phyloP scores from a whole-genome alignment of 2,888 invertebrate species.

The Galerucella pusilla region DNA sequence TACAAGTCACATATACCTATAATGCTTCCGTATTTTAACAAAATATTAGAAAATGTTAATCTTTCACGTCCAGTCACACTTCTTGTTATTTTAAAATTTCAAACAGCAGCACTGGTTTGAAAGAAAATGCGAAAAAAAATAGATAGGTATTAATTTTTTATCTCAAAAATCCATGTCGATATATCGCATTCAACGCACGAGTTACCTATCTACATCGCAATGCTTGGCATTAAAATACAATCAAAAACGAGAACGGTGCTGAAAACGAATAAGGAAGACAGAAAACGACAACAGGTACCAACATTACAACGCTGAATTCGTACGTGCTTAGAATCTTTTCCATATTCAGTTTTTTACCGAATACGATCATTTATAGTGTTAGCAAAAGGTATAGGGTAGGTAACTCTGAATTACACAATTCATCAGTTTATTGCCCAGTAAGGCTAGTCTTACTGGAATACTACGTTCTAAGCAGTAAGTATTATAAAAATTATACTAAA shows the following conservation, averaged over 20 bases:
- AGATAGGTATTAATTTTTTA: not conserved
- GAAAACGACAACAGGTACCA: conserved; percentile 1
- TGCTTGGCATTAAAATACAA: conserved; percentile 3
- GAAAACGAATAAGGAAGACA: conserved; percentile 5
- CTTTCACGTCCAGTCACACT: too few relatives aligned
- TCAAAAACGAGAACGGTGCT: conserved; percentile 3
- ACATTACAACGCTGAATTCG: conserved; percentile 1
- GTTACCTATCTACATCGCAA: not conserved
- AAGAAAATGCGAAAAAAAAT: too few relatives aligned
- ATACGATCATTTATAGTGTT: not conserved
- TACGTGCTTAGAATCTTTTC: not conserved
- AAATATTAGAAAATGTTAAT: too few relatives aligned
- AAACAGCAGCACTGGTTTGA: too few relatives aligned
- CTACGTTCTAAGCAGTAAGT: too few relatives aligned
- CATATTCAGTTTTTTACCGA: not conserved
- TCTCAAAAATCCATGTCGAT: not conserved
- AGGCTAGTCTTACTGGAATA: too few relatives aligned
- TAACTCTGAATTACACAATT: not conserved
- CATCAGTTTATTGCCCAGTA: not conserved
- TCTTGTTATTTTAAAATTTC: too few relatives aligned
- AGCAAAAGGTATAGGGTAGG: not conserved
- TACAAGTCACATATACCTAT: not conserved
- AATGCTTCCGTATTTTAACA: not conserved
- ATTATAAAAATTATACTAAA: too few relatives aligned
- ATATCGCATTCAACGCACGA: conserved; percentile 5